Evolutionary conservation across 2,797 vertebrate genomes (phyloP).

Genomic region (Argentina silus): DNA sequence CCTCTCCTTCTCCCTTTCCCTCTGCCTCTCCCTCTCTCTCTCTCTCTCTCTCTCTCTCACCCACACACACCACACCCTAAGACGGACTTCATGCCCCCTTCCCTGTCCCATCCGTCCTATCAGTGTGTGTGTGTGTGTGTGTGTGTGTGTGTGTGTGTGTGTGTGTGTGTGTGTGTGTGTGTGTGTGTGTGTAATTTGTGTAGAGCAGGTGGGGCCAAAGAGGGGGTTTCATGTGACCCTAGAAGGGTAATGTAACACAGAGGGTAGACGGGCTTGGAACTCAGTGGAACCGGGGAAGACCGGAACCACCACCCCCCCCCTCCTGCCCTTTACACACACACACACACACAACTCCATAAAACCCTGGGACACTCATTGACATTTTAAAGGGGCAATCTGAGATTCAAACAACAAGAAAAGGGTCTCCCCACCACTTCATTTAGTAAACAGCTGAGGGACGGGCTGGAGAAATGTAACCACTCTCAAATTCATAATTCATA

Average conservation of each 20-base stretch:
- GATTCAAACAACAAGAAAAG: no score
- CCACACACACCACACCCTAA: not conserved
- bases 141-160: not conserved
- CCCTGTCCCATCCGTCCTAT: not conserved
- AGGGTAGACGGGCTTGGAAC: not conserved
- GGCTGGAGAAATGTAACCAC: no score
- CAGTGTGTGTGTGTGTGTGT: not conserved
- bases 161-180: not conserved
- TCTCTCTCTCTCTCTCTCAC: not conserved
- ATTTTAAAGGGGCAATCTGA: no score
- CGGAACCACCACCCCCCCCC: not conserved
- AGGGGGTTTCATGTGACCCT: constrained; percentile 7
- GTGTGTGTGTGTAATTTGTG: not conserved
- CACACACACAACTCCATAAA: no score
- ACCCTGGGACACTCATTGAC: no score
- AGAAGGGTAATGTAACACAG: not conserved
- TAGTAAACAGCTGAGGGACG: no score
- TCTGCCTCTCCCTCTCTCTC: no score
- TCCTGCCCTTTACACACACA: not conserved
- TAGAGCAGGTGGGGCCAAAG: constrained; percentile 27
- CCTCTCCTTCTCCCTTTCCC: no score
- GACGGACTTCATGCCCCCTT: not conserved
- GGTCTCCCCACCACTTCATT: no score
- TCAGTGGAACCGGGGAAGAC: not conserved
- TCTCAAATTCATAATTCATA: no score